These are phyloP conservation scores for Periphyllus acericola DNA, from an alignment of 2,888 invertebrate genomes.

Conservation along the genomic window DNA sequence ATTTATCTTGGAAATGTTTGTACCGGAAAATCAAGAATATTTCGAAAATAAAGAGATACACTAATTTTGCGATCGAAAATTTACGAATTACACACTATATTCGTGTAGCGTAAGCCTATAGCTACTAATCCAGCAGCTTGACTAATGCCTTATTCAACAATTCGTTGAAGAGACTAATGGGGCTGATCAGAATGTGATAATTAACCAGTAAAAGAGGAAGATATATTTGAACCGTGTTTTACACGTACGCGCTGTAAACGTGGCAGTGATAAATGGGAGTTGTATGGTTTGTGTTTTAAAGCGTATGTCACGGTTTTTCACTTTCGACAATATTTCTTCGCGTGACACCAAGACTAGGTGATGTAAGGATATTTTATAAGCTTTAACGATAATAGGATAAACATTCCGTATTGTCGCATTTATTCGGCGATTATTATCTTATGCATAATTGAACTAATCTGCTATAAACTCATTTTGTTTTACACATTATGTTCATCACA, in stretches of 20 bases:
- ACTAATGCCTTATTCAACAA: slow-evolving; percentile 26
- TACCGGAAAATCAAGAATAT: no score
- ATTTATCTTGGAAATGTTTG: no score
- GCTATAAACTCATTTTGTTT: background rate
- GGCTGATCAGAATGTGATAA: slow-evolving; percentile 40
- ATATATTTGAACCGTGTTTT: slow-evolving; percentile 25
- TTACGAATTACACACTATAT: no score
- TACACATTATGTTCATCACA: background rate
- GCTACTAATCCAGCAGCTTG: background rate
- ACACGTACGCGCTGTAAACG: background rate
- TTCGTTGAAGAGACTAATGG: slow-evolving; percentile 18
- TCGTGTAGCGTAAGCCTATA: slow-evolving; percentile 1
- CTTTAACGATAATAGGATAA: background rate
- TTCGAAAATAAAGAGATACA: no score
- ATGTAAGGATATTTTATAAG: background rate
- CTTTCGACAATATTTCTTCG: slow-evolving; percentile 16
- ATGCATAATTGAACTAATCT: background rate
- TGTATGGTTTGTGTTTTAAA: slow-evolving; percentile 1
- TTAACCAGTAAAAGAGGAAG: slow-evolving; percentile 35
- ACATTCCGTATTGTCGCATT: background rate
- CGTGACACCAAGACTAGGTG: background rate
- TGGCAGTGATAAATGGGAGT: slow-evolving; percentile 34
- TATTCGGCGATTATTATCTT: background rate
- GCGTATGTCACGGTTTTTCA: background rate
- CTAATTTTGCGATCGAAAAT: no score